A percentile compares a stretch with the other conserved stretches of the same genome.
Conservation (phyloP, 2,113 vertebrate genomes). For the Sinocyclocheilus anshuiensis region DNA sequence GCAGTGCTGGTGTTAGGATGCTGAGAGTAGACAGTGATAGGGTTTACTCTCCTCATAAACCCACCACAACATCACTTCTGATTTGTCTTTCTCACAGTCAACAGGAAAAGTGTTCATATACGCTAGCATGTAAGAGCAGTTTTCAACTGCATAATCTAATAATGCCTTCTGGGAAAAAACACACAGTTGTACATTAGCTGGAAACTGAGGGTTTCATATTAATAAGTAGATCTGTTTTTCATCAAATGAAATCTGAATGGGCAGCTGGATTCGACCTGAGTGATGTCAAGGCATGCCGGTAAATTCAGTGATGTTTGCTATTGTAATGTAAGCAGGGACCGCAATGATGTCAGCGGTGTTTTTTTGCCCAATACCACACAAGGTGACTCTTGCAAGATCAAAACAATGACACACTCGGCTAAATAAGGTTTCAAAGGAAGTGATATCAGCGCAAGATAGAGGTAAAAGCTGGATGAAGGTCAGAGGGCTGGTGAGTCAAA, state of each 20-base stretch:
- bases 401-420: conserved; percentile 33
- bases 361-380: conserved; percentile 50
- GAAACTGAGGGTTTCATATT: background rate
- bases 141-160: background rate
- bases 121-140: background rate
- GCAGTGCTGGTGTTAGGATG: conserved; percentile 19
- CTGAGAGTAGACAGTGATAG: conserved; percentile 6
- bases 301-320: background rate
- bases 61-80: background rate
- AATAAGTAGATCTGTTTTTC: background rate
- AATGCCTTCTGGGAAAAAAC: background rate
- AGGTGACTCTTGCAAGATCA: conserved; percentile 46
- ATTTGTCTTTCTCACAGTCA: conserved; percentile 7
- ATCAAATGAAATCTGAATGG: background rate
- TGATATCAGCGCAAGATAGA: conserved; percentile 29
- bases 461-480: conserved; percentile 31
- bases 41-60: conserved; percentile 11
- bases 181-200: conserved; percentile 22
- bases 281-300: background rate
- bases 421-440: conserved; percentile 41
- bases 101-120: background rate
- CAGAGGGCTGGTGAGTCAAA: conserved; percentile 28
- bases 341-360: conserved; percentile 46
- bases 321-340: conserved; percentile 29
- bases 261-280: background rate